Evolutionary conservation across 92 coral and sea anemone species (phyloP), one percentile per base, ranked within the genome.

Genomic region (Epizoanthus fatuus): DNA sequence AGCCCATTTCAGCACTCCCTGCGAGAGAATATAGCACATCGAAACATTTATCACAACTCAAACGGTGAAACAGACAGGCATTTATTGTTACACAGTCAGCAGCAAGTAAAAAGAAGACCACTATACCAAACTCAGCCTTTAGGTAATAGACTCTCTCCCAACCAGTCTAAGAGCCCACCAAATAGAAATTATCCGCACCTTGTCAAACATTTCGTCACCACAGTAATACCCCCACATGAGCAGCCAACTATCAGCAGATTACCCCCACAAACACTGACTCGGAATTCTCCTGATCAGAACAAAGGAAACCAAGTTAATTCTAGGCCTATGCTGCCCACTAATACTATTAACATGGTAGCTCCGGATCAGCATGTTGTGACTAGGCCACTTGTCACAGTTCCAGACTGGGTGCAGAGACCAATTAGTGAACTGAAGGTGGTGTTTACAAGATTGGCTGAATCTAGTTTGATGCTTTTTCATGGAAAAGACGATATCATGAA

Each of bases 391-490:
- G 40, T 77, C 13, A 77, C 20, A 17, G 74, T 88, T 49, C 85
- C 95, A 35, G 90, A 75, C 37, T 91, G 95, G 95, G 74, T 91
- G 35, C 49, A 63, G 38, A 73, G 65, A n/a, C 90, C 95, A 1
- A 57, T 88, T 39, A 35, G 69, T 20, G 79, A 74, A 63, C 49
- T 91, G 59, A 58, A 81, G 20, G 95, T 91, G 38, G 10, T 13
- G 4, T 91, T 83, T 66, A 32, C 83, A 19, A 60, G 40, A 77
- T 22, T 39, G 40, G 86, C 80, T 12, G 74, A 73, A 35, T 80
- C 89, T 19, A 60, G 69, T 74, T 85, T 39, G 11, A 86, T 84
- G 81, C 79, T 91, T 52, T 91, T 91, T 83, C 90, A 88, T 74
- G 89, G 87, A 15, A 88, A 74, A 15, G 65, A 85, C 29, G 88